phyloP scores from a whole-genome alignment of 1,140 invertebrate genomes.

The Drosophila lowei region DNA sequence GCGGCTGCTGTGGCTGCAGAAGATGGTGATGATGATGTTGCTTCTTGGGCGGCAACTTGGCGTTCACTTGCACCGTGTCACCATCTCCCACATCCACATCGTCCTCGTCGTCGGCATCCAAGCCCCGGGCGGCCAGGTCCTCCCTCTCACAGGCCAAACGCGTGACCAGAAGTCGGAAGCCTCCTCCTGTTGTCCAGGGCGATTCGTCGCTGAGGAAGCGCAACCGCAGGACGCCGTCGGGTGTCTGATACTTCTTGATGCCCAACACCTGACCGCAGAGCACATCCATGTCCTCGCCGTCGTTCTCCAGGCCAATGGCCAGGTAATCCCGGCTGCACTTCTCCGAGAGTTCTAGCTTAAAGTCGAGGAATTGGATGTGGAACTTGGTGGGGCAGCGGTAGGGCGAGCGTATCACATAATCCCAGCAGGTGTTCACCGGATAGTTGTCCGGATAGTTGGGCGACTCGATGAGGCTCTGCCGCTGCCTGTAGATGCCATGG shows the following conservation, averaged over 20 bases:
- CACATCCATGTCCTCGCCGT: constrained; percentile 75
- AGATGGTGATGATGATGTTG: constrained; percentile 46
- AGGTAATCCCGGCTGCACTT: constrained; percentile 84
- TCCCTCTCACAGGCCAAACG: constrained; percentile 82
- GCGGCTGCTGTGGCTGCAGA: constrained; percentile 28
- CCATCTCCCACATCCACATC: constrained; percentile 50
- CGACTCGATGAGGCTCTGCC: constrained; percentile 82
- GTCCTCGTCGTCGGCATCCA: constrained; percentile 26
- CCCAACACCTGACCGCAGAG: constrained; percentile 84
- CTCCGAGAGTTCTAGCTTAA: constrained; percentile 83
- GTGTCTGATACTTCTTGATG: constrained; percentile 83
- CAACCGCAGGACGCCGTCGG: constrained; percentile 83
- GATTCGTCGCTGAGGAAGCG: constrained; percentile 78
- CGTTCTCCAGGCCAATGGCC: constrained; percentile 73
- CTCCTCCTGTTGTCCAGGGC: constrained; percentile 79
- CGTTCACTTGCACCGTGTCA: constrained; percentile 60
- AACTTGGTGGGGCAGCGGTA: constrained; percentile 84
- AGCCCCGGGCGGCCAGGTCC: constrained; percentile 53
- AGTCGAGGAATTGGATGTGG: constrained; percentile 85
- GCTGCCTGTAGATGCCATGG: constrained; percentile 67
- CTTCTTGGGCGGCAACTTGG: constrained; percentile 58
- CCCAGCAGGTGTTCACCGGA: constrained; percentile 83
- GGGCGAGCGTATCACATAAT: constrained; percentile 84
- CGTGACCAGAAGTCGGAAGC: constrained; percentile 85
- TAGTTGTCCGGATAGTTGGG: constrained; percentile 85